Conservation (phyloP, 1,140 invertebrate species). For the Pogonognathellus flavescens region DNA sequence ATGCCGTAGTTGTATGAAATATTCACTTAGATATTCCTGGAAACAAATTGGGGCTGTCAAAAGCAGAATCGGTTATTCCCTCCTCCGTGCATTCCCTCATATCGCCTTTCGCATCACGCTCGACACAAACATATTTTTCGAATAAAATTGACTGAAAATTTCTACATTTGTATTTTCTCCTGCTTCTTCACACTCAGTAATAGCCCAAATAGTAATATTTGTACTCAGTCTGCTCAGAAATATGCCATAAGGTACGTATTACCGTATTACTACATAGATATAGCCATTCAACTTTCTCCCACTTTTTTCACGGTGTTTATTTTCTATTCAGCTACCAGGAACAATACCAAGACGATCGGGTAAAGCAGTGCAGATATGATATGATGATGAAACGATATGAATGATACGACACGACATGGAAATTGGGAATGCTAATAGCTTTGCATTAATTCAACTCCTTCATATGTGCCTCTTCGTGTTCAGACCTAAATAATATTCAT, state of each 20-base stretch:
- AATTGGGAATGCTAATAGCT: constrained; percentile 28
- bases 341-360: not conserved
- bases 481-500: not conserved
- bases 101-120: not conserved
- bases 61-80: constrained; percentile 19
- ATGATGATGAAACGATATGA: constrained; percentile 10
- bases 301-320: not conserved
- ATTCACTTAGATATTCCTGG: constrained; percentile 24
- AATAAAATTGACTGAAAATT: constrained; percentile 28
- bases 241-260: no score
- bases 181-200: not conserved
- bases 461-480: not conserved
- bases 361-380: not conserved
- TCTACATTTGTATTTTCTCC: not conserved
- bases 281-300: not conserved
- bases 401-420: not conserved
- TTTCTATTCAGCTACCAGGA: no score
- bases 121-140: constrained; percentile 23
- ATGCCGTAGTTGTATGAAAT: not conserved
- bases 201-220: not conserved
- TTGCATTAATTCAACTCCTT: constrained; percentile 16
- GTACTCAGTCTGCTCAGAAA: not conserved
- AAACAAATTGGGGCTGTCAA: constrained; percentile 39
- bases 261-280: constrained; percentile 1
- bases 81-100: constrained; percentile 26